Evolutionary conservation across 2,113 vertebrate genomes (phyloP).

Genomic region (Archocentrus centrarchus): DNA sequence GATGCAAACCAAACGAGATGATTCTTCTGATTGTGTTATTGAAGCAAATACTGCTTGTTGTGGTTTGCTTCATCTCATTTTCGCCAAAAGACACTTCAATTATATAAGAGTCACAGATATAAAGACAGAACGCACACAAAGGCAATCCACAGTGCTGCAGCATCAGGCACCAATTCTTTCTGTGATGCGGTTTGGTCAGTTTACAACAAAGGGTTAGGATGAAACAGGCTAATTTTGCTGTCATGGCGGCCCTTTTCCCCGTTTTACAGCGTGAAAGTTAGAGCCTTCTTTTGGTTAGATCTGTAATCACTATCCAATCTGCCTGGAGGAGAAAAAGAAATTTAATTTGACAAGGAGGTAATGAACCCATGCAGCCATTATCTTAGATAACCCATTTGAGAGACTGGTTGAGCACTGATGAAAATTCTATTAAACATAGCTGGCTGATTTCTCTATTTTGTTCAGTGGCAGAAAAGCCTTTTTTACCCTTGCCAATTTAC

Average conservation of each 20-base stretch:
- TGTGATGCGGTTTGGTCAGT: slow-evolving; percentile 30
- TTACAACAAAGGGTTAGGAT: slow-evolving; percentile 42
- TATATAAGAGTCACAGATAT: slow-evolving; percentile 23
- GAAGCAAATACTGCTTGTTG: neutral
- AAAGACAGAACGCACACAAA: slow-evolving; percentile 16
- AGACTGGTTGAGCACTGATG: slow-evolving; percentile 84
- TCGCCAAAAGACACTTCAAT: slow-evolving; percentile 5
- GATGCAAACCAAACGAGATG: neutral
- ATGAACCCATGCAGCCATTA: slow-evolving; percentile 85
- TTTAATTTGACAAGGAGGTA: slow-evolving; percentile 86
- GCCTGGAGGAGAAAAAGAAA: slow-evolving; percentile 81
- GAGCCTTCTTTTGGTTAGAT: slow-evolving; percentile 76
- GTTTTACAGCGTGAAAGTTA: slow-evolving; percentile 48
- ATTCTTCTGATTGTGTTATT: slow-evolving; percentile 5
- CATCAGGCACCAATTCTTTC: slow-evolving; percentile 21
- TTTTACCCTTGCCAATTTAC: slow-evolving; percentile 81
- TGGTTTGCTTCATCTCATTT: neutral
- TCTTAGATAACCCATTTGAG: slow-evolving; percentile 83
- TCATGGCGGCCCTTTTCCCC: slow-evolving; percentile 41
- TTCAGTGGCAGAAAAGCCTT: slow-evolving; percentile 74
- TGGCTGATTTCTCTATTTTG: slow-evolving; percentile 84
- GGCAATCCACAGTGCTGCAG: neutral
- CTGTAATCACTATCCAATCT: slow-evolving; percentile 83
- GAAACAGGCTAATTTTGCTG: slow-evolving; percentile 57
- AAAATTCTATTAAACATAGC: slow-evolving; percentile 86